Evolutionary conservation across 2,113 vertebrate species (phyloP).

Genomic region (Eptesicus fuscus): DNA sequence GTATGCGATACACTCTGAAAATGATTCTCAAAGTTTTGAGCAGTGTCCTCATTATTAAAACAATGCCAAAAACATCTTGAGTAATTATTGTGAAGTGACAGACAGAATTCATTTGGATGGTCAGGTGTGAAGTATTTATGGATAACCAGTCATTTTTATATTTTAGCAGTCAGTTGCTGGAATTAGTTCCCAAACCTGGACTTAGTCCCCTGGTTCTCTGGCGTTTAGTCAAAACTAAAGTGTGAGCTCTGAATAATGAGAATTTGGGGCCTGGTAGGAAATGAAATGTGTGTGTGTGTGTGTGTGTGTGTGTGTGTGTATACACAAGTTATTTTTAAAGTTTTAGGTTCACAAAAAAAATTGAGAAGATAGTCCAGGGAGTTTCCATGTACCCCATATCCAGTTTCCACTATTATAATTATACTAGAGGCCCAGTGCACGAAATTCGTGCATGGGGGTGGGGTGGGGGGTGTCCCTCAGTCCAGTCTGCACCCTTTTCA

Average conservation of each 20-base stretch:
- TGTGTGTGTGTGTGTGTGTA: neutral
- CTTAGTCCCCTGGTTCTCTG: neutral
- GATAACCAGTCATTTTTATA: neutral
- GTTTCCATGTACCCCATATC: neutral
- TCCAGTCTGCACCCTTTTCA: too few relatives aligned
- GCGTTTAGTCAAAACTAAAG: neutral
- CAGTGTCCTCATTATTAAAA: constrained; percentile 38
- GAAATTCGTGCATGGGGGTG: too few relatives aligned
- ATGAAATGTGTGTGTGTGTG: neutral
- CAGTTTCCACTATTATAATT: neutral
- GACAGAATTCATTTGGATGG: neutral
- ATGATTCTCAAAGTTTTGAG: constrained; percentile 39
- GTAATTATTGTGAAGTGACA: neutral
- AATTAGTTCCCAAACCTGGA: neutral
- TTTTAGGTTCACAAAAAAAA: constrained; percentile 11
- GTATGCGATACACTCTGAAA: constrained; percentile 35
- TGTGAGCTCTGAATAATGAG: neutral
- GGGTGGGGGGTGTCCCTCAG: too few relatives aligned
- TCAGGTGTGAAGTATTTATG: constrained; percentile 19
- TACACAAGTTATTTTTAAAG: neutral
- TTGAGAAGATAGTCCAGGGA: neutral
- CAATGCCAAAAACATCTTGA: neutral
- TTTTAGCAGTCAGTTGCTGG: constrained; percentile 1
- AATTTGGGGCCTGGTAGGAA: neutral
- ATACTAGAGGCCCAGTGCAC: neutral